Evolutionary conservation across 2,113 vertebrate species (phyloP).

Genomic region (Alligator mississippiensis): DNA sequence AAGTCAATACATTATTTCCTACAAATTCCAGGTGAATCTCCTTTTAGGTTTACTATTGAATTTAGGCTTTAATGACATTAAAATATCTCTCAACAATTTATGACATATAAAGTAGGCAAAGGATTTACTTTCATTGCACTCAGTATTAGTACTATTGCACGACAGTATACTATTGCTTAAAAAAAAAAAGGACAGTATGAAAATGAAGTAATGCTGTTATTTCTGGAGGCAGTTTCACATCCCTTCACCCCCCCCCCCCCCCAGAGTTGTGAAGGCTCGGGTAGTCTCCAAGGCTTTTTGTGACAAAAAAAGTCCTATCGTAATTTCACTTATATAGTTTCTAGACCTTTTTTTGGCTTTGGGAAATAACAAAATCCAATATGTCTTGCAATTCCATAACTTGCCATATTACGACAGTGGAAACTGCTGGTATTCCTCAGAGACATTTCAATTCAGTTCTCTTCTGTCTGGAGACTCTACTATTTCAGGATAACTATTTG

Average conservation of each 20-base stretch:
- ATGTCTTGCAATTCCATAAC: not conserved
- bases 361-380: not conserved
- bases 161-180: not conserved
- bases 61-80: not conserved
- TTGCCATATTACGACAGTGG: not conserved
- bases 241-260: not conserved
- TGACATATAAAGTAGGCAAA: not conserved
- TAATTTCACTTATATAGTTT: not conserved
- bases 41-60: not conserved
- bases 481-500: not conserved
- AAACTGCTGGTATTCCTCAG: not conserved
- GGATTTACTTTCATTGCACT: not conserved
- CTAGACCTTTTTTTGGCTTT: not conserved
- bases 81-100: not conserved
- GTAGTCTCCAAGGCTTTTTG: not conserved
- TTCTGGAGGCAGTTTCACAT: not conserved
- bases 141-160: not conserved
- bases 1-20: no score
- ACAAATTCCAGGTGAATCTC: no score
- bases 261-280: not conserved
- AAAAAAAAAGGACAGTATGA: not conserved
- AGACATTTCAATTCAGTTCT: constrained; percentile 8
- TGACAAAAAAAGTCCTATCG: not conserved
- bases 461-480: not conserved
- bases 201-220: not conserved